Evolutionary conservation across 2,113 vertebrate genomes (phyloP), one percentile per base, ranked within the genome.

Genomic region (Candoia aspera): DNA sequence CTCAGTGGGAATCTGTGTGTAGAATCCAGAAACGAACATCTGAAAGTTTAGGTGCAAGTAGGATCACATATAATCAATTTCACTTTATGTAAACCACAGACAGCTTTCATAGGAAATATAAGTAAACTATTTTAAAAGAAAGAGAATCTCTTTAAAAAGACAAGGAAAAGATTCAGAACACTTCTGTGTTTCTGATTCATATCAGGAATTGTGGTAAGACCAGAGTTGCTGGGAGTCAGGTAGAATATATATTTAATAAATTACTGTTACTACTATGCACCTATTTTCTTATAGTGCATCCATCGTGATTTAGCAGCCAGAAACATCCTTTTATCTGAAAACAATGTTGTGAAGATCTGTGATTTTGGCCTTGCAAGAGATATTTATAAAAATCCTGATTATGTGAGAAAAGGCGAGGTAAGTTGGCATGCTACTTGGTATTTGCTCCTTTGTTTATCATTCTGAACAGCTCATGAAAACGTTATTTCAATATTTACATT

Each of bases 301-400:
- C 99, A 99, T 95, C 97, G 99, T 94, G 99, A 99, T 95, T 98
- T 99, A 97, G 99, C 99, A 60, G 99, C 99, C 21, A 97, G 99
- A 91, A 99, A 99, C 92, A 97, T 99, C 95, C 97, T 99, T 96
- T 97, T 99, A 95, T 98, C 99, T 84, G 98, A 99, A 95, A 99
- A 99, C 96, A 99, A 99, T 86, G 98, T 99, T 92, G 99, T 99
- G 95, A 99, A 99, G 97, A 99, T 99, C 95, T 99, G 99, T 92
- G 99, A 99, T 96, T 99, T 99, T 64, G 99, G 99, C 94, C 97
- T 99, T 0, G 99, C 98, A 94, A 97, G 98, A 96, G 99, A 99
- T 96, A 98, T 99, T 97, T 99, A 99, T 97, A 99, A 98, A 98
- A 98, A 99, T 96, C 98, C 98, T 0, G 98, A 99, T 96, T 99